Evolutionary conservation across 2,888 invertebrate genomes (phyloP).

Genomic region (Platycnemis pennipes): DNA sequence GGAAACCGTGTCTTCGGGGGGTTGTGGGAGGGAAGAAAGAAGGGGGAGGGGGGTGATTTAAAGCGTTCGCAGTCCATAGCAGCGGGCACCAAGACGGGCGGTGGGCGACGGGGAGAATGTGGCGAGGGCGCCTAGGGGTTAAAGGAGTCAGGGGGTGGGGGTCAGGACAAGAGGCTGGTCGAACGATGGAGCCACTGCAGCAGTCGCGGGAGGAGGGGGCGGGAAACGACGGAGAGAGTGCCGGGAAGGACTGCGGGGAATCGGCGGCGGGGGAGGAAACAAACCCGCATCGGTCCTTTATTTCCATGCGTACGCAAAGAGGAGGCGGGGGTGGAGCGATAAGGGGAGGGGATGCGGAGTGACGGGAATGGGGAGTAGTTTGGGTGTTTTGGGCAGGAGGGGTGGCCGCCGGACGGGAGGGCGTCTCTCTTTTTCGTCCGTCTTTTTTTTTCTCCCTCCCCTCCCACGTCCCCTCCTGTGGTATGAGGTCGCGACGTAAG

Average conservation of each 20-base stretch:
- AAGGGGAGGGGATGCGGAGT: neutral
- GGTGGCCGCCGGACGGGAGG: neutral
- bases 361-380: neutral
- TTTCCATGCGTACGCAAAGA: slow-evolving; percentile 36
- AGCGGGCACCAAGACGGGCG: no score
- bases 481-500: slow-evolving; percentile 11
- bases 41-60: neutral
- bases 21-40: neutral
- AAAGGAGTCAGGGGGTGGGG: no score
- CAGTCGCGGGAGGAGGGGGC: neutral
- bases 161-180: neutral
- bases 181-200: neutral
- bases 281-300: slow-evolving; percentile 48
- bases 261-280: neutral
- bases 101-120: neutral
- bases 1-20: neutral
- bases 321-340: neutral
- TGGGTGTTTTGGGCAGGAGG: neutral
- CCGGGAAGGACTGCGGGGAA: neutral
- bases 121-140: neutral
- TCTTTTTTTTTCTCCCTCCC: neutral
- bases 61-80: no score
- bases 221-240: neutral
- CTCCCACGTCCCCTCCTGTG: neutral
- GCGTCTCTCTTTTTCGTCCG: neutral